Conservation (phyloP, 2,113 vertebrate genomes). For the Tyto alba region DNA sequence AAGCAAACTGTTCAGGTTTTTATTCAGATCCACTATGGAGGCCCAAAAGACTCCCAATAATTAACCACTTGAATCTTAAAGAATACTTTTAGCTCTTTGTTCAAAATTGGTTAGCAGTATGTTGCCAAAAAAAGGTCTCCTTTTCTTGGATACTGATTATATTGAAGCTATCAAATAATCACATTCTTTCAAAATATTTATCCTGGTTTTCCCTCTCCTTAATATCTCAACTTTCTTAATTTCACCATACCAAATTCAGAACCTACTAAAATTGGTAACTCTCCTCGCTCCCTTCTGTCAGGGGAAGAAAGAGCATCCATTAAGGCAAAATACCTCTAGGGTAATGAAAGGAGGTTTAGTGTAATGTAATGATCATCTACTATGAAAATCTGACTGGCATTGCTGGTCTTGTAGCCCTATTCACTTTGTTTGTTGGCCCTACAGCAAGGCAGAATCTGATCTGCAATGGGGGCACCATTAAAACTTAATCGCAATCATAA, state of each 20-base stretch:
- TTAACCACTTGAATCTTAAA: background rate
- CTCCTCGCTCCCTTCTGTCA: background rate
- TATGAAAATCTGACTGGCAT: background rate
- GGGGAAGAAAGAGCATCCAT: background rate
- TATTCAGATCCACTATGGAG: background rate
- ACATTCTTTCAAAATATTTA: background rate
- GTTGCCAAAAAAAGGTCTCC: background rate
- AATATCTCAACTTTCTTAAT: background rate
- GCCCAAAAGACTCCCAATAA: accelerated
- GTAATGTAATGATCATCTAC: background rate
- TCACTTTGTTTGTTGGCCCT: background rate
- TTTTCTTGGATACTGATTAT: background rate
- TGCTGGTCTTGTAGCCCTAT: background rate
- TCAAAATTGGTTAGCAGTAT: background rate
- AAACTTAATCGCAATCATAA: background rate
- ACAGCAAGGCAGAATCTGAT: background rate
- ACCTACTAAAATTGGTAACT: background rate
- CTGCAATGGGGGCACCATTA: background rate
- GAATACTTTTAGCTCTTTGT: background rate
- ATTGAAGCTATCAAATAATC: background rate
- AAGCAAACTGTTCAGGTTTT: background rate
- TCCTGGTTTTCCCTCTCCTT: background rate
- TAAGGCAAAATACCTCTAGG: background rate
- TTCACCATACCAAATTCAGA: background rate
- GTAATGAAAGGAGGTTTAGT: background rate